Evolutionary conservation across 2,888 invertebrate genomes (phyloP).

Genomic region (Matsumyia berberina): DNA sequence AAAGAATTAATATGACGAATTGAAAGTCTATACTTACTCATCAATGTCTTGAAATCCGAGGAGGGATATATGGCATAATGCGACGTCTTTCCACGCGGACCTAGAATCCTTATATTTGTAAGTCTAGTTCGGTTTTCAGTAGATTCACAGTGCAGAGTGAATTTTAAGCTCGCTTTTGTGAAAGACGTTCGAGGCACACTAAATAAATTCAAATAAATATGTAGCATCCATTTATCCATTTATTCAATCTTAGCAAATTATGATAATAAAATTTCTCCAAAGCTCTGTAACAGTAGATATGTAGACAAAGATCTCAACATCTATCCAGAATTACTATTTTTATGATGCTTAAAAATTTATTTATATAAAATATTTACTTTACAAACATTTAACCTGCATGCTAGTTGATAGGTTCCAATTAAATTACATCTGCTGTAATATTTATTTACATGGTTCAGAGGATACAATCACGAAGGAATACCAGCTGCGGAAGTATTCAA

Average conservation of each 20-base stretch:
- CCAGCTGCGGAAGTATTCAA: not conserved
- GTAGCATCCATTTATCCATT: not conserved
- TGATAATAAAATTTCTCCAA: conserved; percentile 33
- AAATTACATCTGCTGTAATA: conserved; percentile 14
- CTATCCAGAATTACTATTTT: conserved; percentile 11
- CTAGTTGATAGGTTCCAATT: conserved; percentile 10
- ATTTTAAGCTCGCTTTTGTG: too few relatives aligned
- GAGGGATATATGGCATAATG: too few relatives aligned
- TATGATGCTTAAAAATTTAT: conserved; percentile 35
- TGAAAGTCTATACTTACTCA: too few relatives aligned
- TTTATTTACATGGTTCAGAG: too few relatives aligned
- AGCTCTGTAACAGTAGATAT: conserved; percentile 41
- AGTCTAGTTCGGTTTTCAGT: too few relatives aligned
- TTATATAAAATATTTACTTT: conserved; percentile 46
- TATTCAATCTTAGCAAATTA: conserved; percentile 24
- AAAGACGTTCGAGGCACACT: not conserved
- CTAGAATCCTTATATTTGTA: too few relatives aligned
- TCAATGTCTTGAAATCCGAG: too few relatives aligned
- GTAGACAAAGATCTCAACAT: conserved; percentile 36
- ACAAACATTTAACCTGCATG: conserved; percentile 35
- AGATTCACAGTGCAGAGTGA: too few relatives aligned
- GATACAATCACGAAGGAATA: conserved; percentile 12
- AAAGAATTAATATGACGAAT: too few relatives aligned
- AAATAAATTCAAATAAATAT: not conserved
- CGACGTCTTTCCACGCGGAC: too few relatives aligned